Evolutionary conservation across 2,113 vertebrate genomes (phyloP).

Genomic region (Astatoreochromis straeleni): DNA sequence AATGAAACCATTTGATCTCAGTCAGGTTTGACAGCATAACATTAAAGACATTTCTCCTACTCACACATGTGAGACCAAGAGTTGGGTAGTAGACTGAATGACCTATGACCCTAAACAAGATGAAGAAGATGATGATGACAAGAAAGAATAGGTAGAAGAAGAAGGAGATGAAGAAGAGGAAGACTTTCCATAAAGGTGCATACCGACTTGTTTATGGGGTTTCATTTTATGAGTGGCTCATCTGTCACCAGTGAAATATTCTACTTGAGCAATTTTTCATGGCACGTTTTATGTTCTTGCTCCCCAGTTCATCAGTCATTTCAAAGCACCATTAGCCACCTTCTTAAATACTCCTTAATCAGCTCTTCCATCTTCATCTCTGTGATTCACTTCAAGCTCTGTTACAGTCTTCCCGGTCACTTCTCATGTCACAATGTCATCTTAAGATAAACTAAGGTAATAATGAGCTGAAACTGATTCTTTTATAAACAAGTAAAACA

Average conservation of each 20-base stretch:
- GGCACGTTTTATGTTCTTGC: background rate
- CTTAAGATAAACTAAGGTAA: background rate
- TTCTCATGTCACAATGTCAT: background rate
- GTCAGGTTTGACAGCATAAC: background rate
- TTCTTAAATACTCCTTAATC: background rate
- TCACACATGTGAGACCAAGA: background rate
- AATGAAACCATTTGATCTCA: background rate
- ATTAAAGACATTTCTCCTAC: background rate
- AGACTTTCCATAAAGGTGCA: background rate
- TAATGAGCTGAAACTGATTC: background rate
- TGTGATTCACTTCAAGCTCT: background rate
- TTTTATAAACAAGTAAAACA: background rate
- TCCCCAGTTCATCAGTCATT: background rate
- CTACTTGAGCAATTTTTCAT: background rate
- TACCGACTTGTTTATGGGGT: background rate
- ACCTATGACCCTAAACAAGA: background rate
- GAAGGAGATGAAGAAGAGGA: background rate
- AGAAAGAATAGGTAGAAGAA: background rate
- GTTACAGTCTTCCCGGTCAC: background rate
- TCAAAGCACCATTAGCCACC: background rate
- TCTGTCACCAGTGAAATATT: background rate
- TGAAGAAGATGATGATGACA: background rate
- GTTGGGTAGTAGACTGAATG: background rate
- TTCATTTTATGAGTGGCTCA: background rate
- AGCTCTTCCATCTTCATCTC: slow-evolving; percentile 4